Base-by-base conservation (phyloP, 1,140 invertebrate species). In the Aphelenchoides besseyi region DNA sequence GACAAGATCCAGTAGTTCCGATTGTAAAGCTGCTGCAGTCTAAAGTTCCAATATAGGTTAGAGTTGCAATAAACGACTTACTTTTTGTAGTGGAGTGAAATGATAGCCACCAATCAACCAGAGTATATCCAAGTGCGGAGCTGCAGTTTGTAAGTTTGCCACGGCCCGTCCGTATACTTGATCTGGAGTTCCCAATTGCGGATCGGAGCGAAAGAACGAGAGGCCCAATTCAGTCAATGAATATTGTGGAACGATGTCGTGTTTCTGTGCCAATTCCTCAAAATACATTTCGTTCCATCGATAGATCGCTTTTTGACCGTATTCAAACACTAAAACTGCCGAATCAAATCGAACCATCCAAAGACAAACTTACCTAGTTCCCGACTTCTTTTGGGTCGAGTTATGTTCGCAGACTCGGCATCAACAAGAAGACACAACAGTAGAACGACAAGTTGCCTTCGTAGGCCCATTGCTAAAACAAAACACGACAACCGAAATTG, bases 41-140 rank as follows among this genome's bases (percentile, higher is more conserved):
- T 59, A 8, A 5, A 5, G 23, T 5, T 29, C 5, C 41, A 48
- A n/a, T n/a, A n/a, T n/a, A n/a, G n/a, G n/a, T n/a, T n/a, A n/a
- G n/a, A n/a, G n/a, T n/a, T n/a, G n/a, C n/a, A n/a, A n/a, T n/a
- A n/a, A n/a, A n/a, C n/a, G 41, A 23, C 41, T 12, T 16, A 48
- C 41, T 23, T 48, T 48, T 12, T 48, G 41, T 12, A 23, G 12
- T 8, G 55, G 55, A 28, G 5, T 59, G 55, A 59, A 59, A 33
- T 59, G 55, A 33, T 59, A 33, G 5, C 55, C 55, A 23, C 55
- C 55, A 23, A 59, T 59, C 18, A 59, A 23, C 55, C 55, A 59
- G 23, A 59, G 5, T 16, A 8, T 59, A 8, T 59, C 5, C 55
- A 59, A 18, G 23, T 59, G 5, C 18, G 55, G 55, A 8, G 55